These are phyloP conservation scores for Chiridota heheva DNA, from an alignment of 35 echinoderm and acorn worm genomes.

Conservation along the genomic window DNA sequence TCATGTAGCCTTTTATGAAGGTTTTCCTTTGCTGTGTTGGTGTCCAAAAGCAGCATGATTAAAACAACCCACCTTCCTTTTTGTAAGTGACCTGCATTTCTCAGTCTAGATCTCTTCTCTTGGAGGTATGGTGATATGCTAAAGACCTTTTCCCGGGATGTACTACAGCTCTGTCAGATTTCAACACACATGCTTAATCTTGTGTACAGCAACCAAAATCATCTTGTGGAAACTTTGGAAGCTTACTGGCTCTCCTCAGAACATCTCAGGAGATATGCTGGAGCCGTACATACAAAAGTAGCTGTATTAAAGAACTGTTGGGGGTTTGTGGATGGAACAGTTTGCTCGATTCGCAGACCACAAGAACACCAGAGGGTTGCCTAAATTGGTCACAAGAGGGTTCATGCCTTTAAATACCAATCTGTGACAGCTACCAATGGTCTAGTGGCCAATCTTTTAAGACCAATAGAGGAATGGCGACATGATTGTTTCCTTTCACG, in stretches of 20 bases:
- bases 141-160: constrained; percentile 3
- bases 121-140: constrained; percentile 52
- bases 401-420: neutral
- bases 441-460: constrained; percentile 21
- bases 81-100: no score
- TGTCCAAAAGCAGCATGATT: no score
- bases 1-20: neutral
- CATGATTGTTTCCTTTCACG: constrained; percentile 24
- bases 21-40: no score
- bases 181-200: constrained; percentile 24
- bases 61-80: no score
- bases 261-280: neutral
- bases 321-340: constrained; percentile 33
- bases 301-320: constrained; percentile 4
- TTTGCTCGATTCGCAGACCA: constrained; percentile 15
- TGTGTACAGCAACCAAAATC: constrained; percentile 20
- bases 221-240: constrained; percentile 17
- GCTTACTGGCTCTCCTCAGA: neutral
- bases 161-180: constrained; percentile 31
- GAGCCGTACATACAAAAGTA: neutral
- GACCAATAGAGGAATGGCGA: constrained; percentile 20
- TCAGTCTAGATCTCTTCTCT: no score
- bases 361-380: neutral
- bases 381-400: constrained; percentile 4
- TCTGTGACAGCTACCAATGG: constrained; percentile 25